Conservation (phyloP, 37 sponge, comb jelly and placozoan species). For the Bolinopsis microptera region DNA sequence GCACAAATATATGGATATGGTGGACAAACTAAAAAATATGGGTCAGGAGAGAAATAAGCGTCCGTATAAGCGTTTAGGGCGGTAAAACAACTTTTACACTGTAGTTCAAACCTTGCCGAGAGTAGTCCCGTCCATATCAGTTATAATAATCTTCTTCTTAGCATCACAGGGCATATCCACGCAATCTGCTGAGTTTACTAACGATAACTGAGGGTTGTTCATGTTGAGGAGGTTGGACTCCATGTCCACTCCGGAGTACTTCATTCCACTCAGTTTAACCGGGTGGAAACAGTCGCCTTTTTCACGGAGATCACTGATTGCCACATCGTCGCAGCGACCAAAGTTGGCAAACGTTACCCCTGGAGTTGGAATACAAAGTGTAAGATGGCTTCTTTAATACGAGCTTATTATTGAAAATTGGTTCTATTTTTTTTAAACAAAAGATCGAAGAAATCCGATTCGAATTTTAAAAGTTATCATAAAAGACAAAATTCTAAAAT, state of each 20-base stretch:
- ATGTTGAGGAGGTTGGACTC: not conserved
- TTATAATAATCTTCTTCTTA: conserved; percentile 76
- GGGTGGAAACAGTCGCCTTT: conserved; percentile 20
- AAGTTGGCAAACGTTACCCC: conserved; percentile 27
- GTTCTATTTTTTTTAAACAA: too few species aligned
- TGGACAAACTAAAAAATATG: too few species aligned
- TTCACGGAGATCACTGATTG: not conserved
- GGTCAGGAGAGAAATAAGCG: too few species aligned
- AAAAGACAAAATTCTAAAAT: too few species aligned
- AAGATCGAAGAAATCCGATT: too few species aligned
- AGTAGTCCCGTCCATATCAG: conserved; percentile 78
- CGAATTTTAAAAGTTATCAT: too few species aligned
- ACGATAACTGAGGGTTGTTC: conserved; percentile 9
- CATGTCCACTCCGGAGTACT: not conserved
- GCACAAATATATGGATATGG: too few species aligned
- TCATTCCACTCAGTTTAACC: not conserved
- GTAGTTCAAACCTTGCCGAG: conserved; percentile 39
- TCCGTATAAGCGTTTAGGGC: too few species aligned
- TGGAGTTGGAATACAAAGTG: not conserved
- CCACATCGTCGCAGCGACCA: not conserved
- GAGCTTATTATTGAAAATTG: too few species aligned
- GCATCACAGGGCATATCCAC: conserved; percentile 98
- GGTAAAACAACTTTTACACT: too few species aligned
- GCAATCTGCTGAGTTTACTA: conserved; percentile 91
- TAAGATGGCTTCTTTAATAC: too few species aligned